Base-by-base conservation (phyloP, 2,113 vertebrate species). In the Cisticola juncidis region DNA sequence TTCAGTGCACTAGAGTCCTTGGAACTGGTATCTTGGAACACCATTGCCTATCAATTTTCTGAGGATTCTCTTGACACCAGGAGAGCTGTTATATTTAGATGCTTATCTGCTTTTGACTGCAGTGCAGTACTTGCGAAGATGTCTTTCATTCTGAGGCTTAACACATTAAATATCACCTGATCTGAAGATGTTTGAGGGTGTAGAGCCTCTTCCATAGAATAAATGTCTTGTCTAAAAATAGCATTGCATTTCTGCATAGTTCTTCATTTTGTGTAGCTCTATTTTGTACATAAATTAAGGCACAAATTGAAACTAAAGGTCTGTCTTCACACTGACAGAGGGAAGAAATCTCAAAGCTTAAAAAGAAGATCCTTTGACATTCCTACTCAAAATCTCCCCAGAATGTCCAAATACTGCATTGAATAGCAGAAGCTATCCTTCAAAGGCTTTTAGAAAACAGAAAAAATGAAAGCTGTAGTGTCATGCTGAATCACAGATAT, bases 221-320 rank as follows among this genome's bases (percentile, higher is more conserved):
- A 97, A 96, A 94, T 62, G 47, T 71, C 93, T 95, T 71, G 62
- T 69, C 87, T 90, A 89, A 94, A 95, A 91, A 91, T 77, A 88
- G 18, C 19, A 66, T 91, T 91, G 60, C 42, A 60, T 86, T 95
- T 89, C 81, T 72, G 50, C 68, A 53, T 45, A 79, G 81, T 57
- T 40, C 51, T 94, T 95, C 54, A 71, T 91, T 95, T 73, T 92
- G 50, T 76, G 40, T 85, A 78, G 24, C 47, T 90, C 51, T 94
- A 60, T 71, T 83, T 60, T 65, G 36, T 81, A 88, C 60, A 92
- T 93, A 95, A 91, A 95, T 92, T 95, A 94, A 88, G 22, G 65
- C 50, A 81, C 65, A 91, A 92, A 89, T 36, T 31, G 78, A 88
- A 90, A 66, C 58, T 92, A 92, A 94, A 93, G 72, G 56, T 88